Base-by-base conservation (phyloP, 2,888 invertebrate species). In the Mycalesis mineus region DNA sequence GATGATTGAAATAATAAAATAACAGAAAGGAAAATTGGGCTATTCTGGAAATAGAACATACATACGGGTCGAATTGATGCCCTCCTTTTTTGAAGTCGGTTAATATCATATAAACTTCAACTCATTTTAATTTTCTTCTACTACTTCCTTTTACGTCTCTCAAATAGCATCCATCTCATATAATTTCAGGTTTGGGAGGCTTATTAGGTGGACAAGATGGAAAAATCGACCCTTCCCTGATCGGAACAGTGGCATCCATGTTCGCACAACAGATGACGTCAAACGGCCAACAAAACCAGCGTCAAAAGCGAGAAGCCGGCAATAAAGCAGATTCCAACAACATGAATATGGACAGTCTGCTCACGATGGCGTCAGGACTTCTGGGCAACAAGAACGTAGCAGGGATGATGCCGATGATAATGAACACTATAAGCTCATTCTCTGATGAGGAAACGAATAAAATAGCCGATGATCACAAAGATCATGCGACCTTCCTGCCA, bases 401-500 rank as follows among this genome's bases (percentile, higher is more conserved):
- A 58, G 81, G 91, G 50, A 76, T 94, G 1, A 72, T 95, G 60
- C 95, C 95, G 0, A 82, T 94, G 77, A 77, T 95, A 0, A 83
- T 95, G 86, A 93, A 93, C 62, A 91, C 92, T 0, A 74, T 95
- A 0, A 91, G 83, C 57, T 90, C 93, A 0, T 91, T 93, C 60
- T 88, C 91, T 7, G 92, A 92, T 7, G 91, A 92, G 7, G 93
- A 93, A 65, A 91, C 93, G 0, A 78, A 91, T 51, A 90, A 91
- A 60, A 87, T 92, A 0, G 91, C 92, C 33, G 91, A 92, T 13
- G 91, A 91, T 0, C 94, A 95, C 69, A 93, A 93, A 54, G 93
- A 91, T 41, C 95, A 95, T 66, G 92, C 94, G 0, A 92, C 93
- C 77, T 92, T 93, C 67, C 78, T 96, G 62, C 95, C 95, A 0